Conservation (phyloP, 1,140 invertebrate genomes). For the Linepithema humile region DNA sequence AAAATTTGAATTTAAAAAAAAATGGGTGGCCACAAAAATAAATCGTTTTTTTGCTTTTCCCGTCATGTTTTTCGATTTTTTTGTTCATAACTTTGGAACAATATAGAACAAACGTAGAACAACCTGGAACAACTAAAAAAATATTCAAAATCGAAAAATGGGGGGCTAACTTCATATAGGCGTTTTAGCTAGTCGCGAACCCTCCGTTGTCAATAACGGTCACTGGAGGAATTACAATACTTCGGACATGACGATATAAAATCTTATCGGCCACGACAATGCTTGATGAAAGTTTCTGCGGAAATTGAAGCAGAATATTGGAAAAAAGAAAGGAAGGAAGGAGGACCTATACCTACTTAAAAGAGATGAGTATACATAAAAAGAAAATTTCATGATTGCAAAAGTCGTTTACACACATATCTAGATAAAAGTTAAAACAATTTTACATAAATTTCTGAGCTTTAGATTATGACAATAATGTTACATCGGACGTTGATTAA, state of each 20-base stretch:
- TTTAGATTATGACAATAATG: no score
- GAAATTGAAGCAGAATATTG: not conserved
- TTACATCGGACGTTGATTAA: no score
- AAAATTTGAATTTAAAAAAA: no score
- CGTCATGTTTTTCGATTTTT: no score
- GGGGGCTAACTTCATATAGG: no score
- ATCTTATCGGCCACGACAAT: constrained; percentile 5
- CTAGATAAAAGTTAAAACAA: not conserved
- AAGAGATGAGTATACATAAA: not conserved
- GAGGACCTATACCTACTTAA: not conserved
- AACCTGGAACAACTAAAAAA: no score
- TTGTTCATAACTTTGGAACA: no score
- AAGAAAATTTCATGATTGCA: not conserved
- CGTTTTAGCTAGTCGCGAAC: not conserved
- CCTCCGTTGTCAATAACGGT: constrained; percentile 1
- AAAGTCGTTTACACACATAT: not conserved
- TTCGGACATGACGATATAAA: not conserved
- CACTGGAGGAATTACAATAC: not conserved
- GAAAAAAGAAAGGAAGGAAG: not conserved
- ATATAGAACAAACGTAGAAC: no score
- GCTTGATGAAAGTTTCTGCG: not conserved
- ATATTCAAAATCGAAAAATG: no score
- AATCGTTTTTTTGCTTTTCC: no score
- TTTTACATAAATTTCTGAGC: constrained; percentile 1
- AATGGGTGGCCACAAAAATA: no score